A percentile compares a stretch with the other conserved stretches of the same genome.
These are phyloP conservation scores for Dryobotodes eremita DNA, from an alignment of 2,888 invertebrate genomes.

Conservation along the genomic window DNA sequence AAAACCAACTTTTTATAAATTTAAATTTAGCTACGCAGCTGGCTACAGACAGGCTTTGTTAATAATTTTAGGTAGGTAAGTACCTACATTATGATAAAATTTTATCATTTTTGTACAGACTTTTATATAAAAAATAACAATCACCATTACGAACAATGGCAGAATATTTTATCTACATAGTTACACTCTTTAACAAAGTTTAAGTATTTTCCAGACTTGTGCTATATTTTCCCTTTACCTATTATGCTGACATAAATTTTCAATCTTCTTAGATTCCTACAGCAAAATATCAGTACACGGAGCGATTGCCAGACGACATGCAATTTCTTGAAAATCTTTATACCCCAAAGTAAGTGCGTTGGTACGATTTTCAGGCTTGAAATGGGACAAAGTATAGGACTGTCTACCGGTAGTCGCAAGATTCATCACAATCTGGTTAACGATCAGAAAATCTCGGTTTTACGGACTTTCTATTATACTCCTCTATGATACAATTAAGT, in stretches of 20 bases:
- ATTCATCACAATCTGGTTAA: background rate
- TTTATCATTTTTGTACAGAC: background rate
- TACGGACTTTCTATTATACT: background rate
- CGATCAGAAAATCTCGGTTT: background rate
- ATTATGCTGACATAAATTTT: background rate
- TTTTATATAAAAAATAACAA: constrained; percentile 14
- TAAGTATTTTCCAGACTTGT: no score
- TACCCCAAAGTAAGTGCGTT: background rate
- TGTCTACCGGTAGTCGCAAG: background rate
- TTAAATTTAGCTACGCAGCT: no score
- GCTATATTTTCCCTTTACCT: background rate
- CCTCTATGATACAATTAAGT: background rate
- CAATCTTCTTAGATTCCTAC: background rate
- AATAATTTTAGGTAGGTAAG: background rate
- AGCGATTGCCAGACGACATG: background rate
- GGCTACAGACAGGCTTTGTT: no score
- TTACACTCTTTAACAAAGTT: background rate
- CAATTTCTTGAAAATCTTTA: constrained; percentile 1
- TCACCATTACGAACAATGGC: constrained; percentile 21
- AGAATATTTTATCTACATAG: background rate
- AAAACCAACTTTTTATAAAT: background rate
- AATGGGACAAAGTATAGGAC: background rate
- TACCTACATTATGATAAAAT: background rate
- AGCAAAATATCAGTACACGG: background rate
- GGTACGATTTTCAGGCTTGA: constrained; percentile 3